Conservation (phyloP, 2,888 invertebrate species). For the Tupiocoris notatus region DNA sequence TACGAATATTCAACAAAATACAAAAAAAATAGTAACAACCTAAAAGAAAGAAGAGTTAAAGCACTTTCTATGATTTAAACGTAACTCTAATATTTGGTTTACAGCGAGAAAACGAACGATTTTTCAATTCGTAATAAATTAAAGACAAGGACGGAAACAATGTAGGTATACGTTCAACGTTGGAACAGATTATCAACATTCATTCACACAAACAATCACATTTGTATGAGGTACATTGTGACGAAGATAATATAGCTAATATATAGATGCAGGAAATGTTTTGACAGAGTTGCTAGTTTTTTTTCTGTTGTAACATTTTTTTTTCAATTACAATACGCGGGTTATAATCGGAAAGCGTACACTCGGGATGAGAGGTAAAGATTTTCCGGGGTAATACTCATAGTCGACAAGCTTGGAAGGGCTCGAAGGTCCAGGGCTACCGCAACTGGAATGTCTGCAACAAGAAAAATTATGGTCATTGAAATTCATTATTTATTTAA, state of each 20-base stretch:
- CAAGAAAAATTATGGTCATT: neutral
- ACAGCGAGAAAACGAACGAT: slow-evolving; percentile 15
- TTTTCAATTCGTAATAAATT: slow-evolving; percentile 3
- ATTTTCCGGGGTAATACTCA: slow-evolving; percentile 28
- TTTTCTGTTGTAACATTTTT: neutral
- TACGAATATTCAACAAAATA: no score
- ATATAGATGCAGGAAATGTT: slow-evolving; percentile 15
- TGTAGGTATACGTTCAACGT: neutral
- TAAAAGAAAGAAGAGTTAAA: slow-evolving; percentile 20
- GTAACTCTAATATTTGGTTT: slow-evolving; percentile 26
- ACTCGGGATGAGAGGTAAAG: slow-evolving; percentile 31
- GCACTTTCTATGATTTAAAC: slow-evolving; percentile 13
- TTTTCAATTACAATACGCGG: slow-evolving; percentile 14
- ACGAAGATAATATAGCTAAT: slow-evolving; percentile 1
- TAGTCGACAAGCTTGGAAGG: slow-evolving; percentile 22
- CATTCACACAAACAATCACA: slow-evolving; percentile 1
- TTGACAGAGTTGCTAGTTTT: neutral
- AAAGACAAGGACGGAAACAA: slow-evolving; percentile 35
- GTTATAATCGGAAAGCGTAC: slow-evolving; percentile 24
- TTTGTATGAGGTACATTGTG: slow-evolving; percentile 34
- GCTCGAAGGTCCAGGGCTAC: slow-evolving; percentile 8
- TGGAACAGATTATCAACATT: neutral
- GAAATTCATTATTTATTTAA: neutral
- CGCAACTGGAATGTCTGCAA: slow-evolving; percentile 35
- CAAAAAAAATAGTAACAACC: slow-evolving; percentile 4